phyloP scores from a whole-genome alignment of 2,888 invertebrate species.

The Melieria crassipennis region DNA sequence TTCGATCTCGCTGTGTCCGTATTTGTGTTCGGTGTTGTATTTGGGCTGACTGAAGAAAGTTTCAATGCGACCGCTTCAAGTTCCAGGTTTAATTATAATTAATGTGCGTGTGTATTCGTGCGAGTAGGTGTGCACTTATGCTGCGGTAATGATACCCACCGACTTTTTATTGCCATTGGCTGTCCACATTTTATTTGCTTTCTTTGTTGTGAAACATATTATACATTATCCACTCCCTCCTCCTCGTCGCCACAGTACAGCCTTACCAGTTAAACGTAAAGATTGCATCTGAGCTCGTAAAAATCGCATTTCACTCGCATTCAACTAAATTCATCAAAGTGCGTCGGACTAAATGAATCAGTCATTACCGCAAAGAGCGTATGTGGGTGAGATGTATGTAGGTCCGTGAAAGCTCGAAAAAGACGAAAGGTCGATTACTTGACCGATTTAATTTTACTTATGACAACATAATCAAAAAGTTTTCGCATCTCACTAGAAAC shows the following conservation, averaged over 20 bases:
- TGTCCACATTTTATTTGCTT: background rate
- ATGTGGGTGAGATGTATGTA: background rate
- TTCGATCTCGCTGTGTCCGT: background rate
- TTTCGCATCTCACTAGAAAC: too few species aligned
- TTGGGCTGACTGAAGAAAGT: constrained; percentile 6
- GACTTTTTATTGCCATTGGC: background rate
- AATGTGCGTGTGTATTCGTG: too few species aligned
- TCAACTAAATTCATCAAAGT: background rate
- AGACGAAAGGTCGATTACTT: too few species aligned
- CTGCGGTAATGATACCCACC: background rate
- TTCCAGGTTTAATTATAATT: too few species aligned
- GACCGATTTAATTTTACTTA: too few species aligned
- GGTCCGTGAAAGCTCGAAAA: too few species aligned
- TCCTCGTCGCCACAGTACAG: too few species aligned
- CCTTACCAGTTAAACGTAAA: too few species aligned
- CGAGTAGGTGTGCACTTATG: too few species aligned
- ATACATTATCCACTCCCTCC: background rate
- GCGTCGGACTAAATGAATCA: too few species aligned
- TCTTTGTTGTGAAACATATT: background rate
- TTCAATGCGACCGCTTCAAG: background rate
- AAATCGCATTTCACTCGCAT: background rate
- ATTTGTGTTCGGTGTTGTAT: background rate
- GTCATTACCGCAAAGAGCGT: background rate
- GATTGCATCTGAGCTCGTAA: background rate
- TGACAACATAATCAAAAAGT: too few species aligned